Percentiles rank a stretch among this genome's conserved stretches.
Conservation (phyloP, 2,888 invertebrate species). For the Anaspis maculata region DNA sequence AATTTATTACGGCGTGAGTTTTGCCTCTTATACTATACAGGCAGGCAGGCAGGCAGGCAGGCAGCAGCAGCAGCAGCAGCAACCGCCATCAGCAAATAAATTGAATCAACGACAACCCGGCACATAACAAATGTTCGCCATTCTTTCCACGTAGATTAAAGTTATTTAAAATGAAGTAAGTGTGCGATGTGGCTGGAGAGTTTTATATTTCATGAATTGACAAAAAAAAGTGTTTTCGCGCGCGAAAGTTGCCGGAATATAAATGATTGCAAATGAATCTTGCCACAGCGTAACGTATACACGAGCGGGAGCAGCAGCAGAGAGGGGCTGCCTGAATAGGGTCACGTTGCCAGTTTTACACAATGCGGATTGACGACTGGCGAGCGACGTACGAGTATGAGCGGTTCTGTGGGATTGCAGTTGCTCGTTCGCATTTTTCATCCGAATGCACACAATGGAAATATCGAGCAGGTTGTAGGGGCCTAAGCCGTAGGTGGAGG, state of each 20-base stretch:
- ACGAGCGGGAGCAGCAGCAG: slow-evolving; percentile 10
- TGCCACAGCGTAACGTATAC: slow-evolving; percentile 15
- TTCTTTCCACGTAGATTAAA: slow-evolving; percentile 22
- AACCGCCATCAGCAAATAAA: slow-evolving; percentile 14
- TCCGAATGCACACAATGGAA: slow-evolving; percentile 20
- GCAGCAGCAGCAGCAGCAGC: too few relatives aligned
- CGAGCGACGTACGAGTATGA: too few relatives aligned
- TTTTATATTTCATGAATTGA: slow-evolving; percentile 23
- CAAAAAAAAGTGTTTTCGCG: slow-evolving; percentile 27
- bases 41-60: too few relatives aligned
- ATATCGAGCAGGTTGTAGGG: too few relatives aligned
- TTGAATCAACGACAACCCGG: slow-evolving; percentile 17
- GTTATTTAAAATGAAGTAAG: slow-evolving; percentile 23
- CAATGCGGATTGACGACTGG: slow-evolving; percentile 27
- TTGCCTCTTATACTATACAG: slow-evolving; percentile 12
- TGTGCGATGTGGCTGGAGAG: slow-evolving; percentile 20
- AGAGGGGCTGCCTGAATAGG: too few relatives aligned
- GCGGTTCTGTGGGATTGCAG: slow-evolving; percentile 22
- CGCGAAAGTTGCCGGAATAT: slow-evolving; percentile 31
- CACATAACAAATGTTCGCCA: slow-evolving; percentile 18
- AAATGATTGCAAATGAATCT: slow-evolving; percentile 36
- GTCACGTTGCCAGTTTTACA: slow-evolving; percentile 29
- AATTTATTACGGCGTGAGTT: slow-evolving; percentile 12
- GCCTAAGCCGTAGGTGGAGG: too few relatives aligned
- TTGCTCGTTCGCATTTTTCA: slow-evolving; percentile 21